Base-by-base conservation (phyloP, 1,140 invertebrate genomes). In the Drosophila athabasca region DNA sequence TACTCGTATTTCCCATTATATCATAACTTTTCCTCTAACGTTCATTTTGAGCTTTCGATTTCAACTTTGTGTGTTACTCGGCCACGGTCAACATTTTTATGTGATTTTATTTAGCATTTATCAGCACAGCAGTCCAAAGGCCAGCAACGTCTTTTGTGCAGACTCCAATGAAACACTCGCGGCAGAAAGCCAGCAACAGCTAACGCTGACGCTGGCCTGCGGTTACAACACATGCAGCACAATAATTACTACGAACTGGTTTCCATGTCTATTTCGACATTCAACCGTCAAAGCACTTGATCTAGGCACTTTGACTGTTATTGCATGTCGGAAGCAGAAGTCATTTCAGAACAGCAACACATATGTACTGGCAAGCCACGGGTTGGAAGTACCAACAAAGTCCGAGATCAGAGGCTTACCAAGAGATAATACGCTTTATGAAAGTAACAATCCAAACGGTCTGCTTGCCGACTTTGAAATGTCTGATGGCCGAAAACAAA, bases 231-330 rank as follows among this genome's bases (percentile, higher is more conserved):
- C 65, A 75, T 44, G 75, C 79, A 82, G 73, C 79, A 70, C 59
- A 67, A 69, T 79, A 88, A 88, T 88, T 83, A 79, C 60, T 19
- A 46, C 71, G 70, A 87, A 87, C 83, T 79, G 83, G 83, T 87
- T 87, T 88, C 83, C 79, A 76, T 51, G 82, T 82, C 75, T 82
- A 53, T 87, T 87, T 76, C 83, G 62, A 79, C 83, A 88, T 82
- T 29, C 41, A 22, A 31, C 57, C 70, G 53, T 62, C 60, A 82
- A 39, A 72, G 52, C 61, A 61, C 44, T 35, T 55, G 13, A 60
- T 61, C 62, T 71, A 39, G 22, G 35, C 64, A 51, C 7, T 39
- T 35, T 6, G 45, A 7, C 64, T 45, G 43, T 64, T 73, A 9
- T 53, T 11, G 6, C 35, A 65, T 44, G 45, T 41, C 17, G 17